Conservation (phyloP, 2,113 vertebrate genomes). For the Sturnira hondurensis region DNA sequence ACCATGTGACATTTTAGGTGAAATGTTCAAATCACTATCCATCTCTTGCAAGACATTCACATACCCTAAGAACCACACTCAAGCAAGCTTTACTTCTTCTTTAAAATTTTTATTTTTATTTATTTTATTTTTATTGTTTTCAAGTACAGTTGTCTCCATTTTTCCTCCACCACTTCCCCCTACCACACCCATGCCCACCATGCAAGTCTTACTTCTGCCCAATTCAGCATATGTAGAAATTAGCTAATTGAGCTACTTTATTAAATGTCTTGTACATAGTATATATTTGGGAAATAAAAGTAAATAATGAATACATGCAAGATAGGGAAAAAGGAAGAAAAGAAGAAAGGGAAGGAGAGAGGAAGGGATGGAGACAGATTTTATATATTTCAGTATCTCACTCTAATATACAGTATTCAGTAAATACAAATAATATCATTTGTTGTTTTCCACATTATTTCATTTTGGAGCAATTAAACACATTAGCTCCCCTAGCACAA, state of each 20-base stretch:
- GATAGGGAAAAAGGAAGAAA: not conserved
- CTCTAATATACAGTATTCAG: not conserved
- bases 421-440: not conserved
- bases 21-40: too few relatives aligned
- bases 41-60: too few relatives aligned
- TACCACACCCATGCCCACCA: too few relatives aligned
- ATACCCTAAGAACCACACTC: too few relatives aligned
- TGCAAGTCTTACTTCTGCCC: too few relatives aligned
- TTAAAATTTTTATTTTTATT: too few relatives aligned
- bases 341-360: not conserved
- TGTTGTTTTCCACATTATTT: not conserved
- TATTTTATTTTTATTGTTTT: too few relatives aligned
- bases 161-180: too few relatives aligned
- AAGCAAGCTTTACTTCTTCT: too few relatives aligned
- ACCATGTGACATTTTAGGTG: too few relatives aligned
- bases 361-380: not conserved
- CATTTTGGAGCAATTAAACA: not conserved
- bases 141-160: too few relatives aligned
- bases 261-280: not conserved
- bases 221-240: not conserved
- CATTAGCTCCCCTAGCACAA: not conserved
- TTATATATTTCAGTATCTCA: not conserved
- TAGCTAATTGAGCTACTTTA: not conserved
- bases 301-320: not conserved
- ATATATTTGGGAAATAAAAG: not conserved